phyloP scores from a whole-genome alignment of 2,113 vertebrate species.

The Phocoena phocoena region DNA sequence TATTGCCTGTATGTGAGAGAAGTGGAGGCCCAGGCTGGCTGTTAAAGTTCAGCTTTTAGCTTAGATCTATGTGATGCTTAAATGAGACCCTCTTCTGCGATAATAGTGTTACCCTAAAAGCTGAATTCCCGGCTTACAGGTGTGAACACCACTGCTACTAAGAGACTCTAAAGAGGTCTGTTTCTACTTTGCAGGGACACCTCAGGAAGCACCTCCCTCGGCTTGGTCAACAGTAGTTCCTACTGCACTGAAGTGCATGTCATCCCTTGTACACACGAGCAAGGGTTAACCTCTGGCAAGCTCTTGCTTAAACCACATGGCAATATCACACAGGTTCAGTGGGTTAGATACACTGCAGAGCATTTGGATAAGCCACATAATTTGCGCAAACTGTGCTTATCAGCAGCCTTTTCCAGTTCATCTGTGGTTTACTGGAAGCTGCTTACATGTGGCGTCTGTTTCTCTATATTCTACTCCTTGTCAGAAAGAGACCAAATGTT shows the following conservation, averaged over 20 bases:
- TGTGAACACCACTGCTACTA: background rate
- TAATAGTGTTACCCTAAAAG: background rate
- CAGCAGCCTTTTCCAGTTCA: background rate
- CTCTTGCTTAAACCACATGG: background rate
- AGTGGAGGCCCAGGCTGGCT: background rate
- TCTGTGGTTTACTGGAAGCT: background rate
- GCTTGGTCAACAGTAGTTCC: background rate
- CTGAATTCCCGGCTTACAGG: background rate
- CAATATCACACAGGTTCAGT: background rate
- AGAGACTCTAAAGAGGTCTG: background rate
- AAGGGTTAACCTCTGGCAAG: background rate
- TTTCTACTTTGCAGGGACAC: background rate
- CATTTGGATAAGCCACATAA: background rate
- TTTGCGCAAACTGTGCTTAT: background rate
- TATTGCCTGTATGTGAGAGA: background rate
- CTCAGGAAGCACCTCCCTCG: background rate
- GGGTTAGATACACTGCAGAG: background rate
- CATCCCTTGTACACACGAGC: accelerated
- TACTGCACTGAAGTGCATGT: background rate
- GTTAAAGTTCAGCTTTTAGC: background rate
- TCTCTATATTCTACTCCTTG: background rate
- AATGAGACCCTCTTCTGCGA: background rate
- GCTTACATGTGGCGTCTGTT: background rate
- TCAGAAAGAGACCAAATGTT: background rate
- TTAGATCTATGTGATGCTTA: background rate